These are phyloP conservation scores for Megalops atlanticus DNA, from an alignment of 2,113 vertebrate genomes.

Conservation along the genomic window DNA sequence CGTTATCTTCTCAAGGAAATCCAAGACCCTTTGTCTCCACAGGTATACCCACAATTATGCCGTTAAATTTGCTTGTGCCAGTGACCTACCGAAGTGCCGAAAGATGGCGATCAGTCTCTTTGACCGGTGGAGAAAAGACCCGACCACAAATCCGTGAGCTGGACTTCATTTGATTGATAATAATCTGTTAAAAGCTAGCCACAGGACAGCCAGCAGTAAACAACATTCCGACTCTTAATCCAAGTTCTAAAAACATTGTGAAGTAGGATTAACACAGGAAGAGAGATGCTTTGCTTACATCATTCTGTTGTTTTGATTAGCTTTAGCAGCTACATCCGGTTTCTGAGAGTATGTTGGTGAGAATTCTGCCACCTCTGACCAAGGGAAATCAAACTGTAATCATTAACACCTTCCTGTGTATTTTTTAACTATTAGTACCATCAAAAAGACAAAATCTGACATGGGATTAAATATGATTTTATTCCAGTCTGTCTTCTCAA, in stretches of 20 bases:
- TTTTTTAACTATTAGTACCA: too few species aligned
- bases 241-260: background rate
- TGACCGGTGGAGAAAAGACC: background rate
- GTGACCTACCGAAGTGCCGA: slow-evolving; percentile 61
- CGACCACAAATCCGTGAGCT: slow-evolving; percentile 56
- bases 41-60: slow-evolving; percentile 80
- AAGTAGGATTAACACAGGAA: background rate
- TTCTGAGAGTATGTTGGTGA: too few species aligned
- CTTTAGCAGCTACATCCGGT: too few species aligned
- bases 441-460: too few species aligned
- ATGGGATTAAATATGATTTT: too few species aligned
- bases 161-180: background rate
- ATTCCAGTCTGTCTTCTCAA: too few species aligned
- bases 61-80: slow-evolving; percentile 78
- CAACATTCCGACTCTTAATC: background rate
- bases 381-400: too few species aligned
- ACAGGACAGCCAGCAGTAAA: background rate
- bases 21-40: slow-evolving; percentile 12
- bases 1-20: too few species aligned
- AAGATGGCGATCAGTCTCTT: slow-evolving; percentile 37
- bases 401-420: too few species aligned
- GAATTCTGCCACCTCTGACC: too few species aligned
- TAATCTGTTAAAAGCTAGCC: background rate
- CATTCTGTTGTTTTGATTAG: too few species aligned
- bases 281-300: too few species aligned